Base-by-base conservation (phyloP, 2,113 vertebrate genomes). In the Proteles cristata region DNA sequence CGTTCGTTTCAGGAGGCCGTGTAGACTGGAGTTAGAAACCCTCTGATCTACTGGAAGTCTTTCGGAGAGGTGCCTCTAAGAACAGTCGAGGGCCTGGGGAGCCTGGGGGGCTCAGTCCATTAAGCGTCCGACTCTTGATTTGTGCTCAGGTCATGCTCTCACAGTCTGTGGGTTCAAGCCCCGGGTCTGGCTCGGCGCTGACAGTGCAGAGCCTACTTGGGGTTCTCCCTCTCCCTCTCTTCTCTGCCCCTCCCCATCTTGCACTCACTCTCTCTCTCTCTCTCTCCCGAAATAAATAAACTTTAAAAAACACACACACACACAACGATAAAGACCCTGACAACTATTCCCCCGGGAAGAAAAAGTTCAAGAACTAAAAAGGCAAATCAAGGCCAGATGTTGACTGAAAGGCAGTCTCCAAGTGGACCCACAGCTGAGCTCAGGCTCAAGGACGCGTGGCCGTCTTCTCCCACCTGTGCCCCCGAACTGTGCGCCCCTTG, bases 401-500 rank as follows among this genome's bases (percentile, higher is more conserved):
- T 31, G 82, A 35, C 28, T 3, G 1, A 14, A 50, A 28, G 45
- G 10, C 58, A 4, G 4, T 0, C 69, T 53, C 31, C 31, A 3
- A 1, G 2, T 39, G 19, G 0, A 0, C n/a, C 35, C 77, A 2
- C 16, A 8, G 66, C 66, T 21, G 2, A 12, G 17, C 55, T 16
- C 2, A 0, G 73, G 26, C 79, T 17, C 26, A 17, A 2, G 73
- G 50, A 17, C 35, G 1, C 28, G 53, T 15, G 33, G 26, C 2
- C 11, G 5, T 33, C 80, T 26, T 50, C 14, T 25, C 84, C 33
- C 1, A 2, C 16, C 63, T 55, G 65, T 4, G 11, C 61, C 89
- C 45, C 84, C 9, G 15, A 14, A 11, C 15, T 14, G 6, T 5
- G 10, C 0, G 1, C 35, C 63, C 43, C 11, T 2, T 4, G 0